Evolutionary conservation across 2,113 vertebrate genomes (phyloP).

Genomic region (Periophthalmodon schlosseri): DNA sequence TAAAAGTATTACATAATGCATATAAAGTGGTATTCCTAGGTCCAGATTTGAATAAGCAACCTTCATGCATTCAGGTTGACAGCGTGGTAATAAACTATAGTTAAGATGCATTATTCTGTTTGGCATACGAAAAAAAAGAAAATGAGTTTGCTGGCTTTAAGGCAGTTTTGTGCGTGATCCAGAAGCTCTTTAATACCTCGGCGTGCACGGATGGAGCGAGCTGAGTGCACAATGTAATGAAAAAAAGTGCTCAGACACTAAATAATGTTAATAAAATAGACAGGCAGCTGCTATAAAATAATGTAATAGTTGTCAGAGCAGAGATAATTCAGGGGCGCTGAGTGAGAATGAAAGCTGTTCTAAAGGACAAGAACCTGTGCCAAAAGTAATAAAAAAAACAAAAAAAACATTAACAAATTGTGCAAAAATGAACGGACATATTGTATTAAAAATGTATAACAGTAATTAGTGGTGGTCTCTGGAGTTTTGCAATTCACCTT

Average conservation of each 20-base stretch:
- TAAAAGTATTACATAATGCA: background rate
- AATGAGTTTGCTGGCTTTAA: background rate
- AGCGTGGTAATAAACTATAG: background rate
- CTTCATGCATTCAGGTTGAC: background rate
- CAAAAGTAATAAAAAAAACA: slow-evolving; percentile 19
- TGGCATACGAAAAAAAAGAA: background rate
- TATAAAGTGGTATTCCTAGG: slow-evolving; percentile 15
- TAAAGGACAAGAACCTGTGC: background rate
- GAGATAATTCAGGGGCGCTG: slow-evolving; percentile 30
- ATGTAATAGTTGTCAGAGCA: slow-evolving; percentile 34
- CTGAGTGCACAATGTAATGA: slow-evolving; percentile 23
- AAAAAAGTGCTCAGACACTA: slow-evolving; percentile 24
- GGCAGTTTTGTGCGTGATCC: slow-evolving; percentile 13
- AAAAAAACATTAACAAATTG: background rate
- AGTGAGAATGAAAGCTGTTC: slow-evolving; percentile 26
- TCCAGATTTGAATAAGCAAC: background rate
- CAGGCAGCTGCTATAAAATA: slow-evolving; percentile 45
- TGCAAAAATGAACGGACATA: background rate
- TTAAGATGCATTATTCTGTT: slow-evolving; percentile 6
- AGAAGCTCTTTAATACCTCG: background rate
- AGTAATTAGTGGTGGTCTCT: slow-evolving; percentile 24
- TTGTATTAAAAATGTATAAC: background rate
- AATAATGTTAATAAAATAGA: slow-evolving; percentile 55
- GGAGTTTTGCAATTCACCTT: slow-evolving; percentile 11
- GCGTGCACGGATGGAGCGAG: slow-evolving; percentile 6